phyloP scores from a whole-genome alignment of 1,140 invertebrate genomes.

The Bombyx mori region ASM3026992v2 NC_085115.1:217001-217500 shows the following conservation, averaged over 20 bases:
- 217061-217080: conserved; percentile 8
- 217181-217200: conserved; percentile 2
- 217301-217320: not conserved
- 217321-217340: not conserved
- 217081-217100: conserved; percentile 6
- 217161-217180: conserved; percentile 9
- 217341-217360: not conserved
- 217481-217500: too few relatives aligned
- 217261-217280: not conserved
- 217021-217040: too few relatives aligned
- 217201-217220: conserved; percentile 2
- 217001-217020: too few relatives aligned
- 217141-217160: conserved; percentile 6
- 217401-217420: too few relatives aligned
- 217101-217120: conserved; percentile 9
- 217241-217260: conserved; percentile 2
- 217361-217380: not conserved
- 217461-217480: too few relatives aligned
- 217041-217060: too few relatives aligned
- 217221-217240: conserved; percentile 2
- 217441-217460: too few relatives aligned
- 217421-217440: too few relatives aligned
- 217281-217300: not conserved
- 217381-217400: too few relatives aligned
- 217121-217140: conserved; percentile 6